Evolutionary conservation across 2,888 invertebrate genomes (phyloP).

Genomic region (Gnatocerus cornutus): DNA sequence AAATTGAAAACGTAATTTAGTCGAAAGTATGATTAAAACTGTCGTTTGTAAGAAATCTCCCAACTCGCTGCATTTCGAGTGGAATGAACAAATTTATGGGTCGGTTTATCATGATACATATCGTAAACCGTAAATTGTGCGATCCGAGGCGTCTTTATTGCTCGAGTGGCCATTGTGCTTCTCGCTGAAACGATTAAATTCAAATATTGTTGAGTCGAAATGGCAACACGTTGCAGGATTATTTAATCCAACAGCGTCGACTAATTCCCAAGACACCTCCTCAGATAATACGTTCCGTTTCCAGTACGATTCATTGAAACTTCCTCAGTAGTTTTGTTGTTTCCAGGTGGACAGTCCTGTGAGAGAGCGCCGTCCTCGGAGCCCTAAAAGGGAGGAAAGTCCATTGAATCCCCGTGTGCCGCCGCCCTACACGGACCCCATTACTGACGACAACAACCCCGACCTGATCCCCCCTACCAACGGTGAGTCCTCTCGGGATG

Average conservation of each 20-base stretch:
- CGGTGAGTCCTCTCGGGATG: conserved; percentile 61
- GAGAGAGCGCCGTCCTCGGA: conserved; percentile 64
- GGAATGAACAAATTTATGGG: conserved; percentile 25
- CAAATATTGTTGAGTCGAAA: conserved; percentile 35
- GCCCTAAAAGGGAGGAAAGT: conserved; percentile 65
- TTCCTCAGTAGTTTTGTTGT: conserved; percentile 42
- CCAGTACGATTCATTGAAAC: conserved; percentile 38
- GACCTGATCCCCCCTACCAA: conserved; percentile 70
- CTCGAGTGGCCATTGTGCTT: conserved; percentile 26
- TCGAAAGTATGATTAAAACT: conserved; percentile 16
- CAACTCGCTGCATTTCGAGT: neutral
- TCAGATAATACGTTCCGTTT: conserved; percentile 38
- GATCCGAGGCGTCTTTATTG: conserved; percentile 27
- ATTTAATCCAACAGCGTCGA: conserved; percentile 20
- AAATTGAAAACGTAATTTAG: conserved; percentile 18
- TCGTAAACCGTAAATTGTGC: conserved; percentile 32
- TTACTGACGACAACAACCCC: conserved; percentile 70
- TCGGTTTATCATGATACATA: conserved; percentile 33
- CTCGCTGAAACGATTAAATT: conserved; percentile 29
- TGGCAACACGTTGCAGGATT: conserved; percentile 28
- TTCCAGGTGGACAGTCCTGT: conserved; percentile 67
- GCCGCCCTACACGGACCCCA: conserved; percentile 66
- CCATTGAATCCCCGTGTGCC: conserved; percentile 66
- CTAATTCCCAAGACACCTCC: conserved; percentile 14
- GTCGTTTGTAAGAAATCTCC: conserved; percentile 11